phyloP scores from a whole-genome alignment of 2,888 invertebrate genomes.

The Patella caerulea region DNA sequence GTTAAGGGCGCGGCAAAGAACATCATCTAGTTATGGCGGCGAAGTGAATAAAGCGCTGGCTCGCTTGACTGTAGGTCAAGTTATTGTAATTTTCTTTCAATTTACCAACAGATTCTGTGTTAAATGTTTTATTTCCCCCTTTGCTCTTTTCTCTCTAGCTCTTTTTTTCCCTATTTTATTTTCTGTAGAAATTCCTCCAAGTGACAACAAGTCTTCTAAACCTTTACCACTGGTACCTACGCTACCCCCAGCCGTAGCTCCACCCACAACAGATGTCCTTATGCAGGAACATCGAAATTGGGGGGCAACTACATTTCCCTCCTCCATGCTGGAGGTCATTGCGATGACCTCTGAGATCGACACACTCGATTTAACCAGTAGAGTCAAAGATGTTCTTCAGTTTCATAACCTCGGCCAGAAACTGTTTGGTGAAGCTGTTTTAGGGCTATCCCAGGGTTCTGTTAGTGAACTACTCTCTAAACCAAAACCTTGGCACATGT shows the following conservation, averaged over 20 bases:
- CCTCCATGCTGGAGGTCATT: slow-evolving; percentile 98
- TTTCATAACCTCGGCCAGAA: slow-evolving; percentile 99
- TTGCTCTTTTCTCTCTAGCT: slow-evolving; percentile 20
- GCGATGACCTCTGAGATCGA: slow-evolving; percentile 96
- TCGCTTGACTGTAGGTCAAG: no score
- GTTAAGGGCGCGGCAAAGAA: no score
- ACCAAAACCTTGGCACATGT: slow-evolving; percentile 99
- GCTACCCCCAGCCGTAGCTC: slow-evolving; percentile 13
- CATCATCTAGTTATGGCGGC: no score
- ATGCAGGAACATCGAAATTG: slow-evolving; percentile 49
- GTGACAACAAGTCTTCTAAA: slow-evolving; percentile 39
- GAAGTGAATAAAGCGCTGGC: no score
- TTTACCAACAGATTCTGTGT: slow-evolving; percentile 1
- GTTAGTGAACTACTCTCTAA: slow-evolving; percentile 97
- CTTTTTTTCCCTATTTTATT: slow-evolving; percentile 42
- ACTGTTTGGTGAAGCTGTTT: slow-evolving; percentile 95
- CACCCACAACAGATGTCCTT: background rate
- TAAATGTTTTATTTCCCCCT: slow-evolving; percentile 8
- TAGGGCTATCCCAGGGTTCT: slow-evolving; percentile 92
- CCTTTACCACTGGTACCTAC: slow-evolving; percentile 33
- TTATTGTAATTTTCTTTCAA: no score
- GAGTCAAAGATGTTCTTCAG: slow-evolving; percentile 95
- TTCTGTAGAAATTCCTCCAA: slow-evolving; percentile 45
- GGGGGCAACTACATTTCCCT: slow-evolving; percentile 81
- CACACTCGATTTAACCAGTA: slow-evolving; percentile 95